Evolutionary conservation across 2,888 invertebrate genomes (phyloP), one percentile per base, ranked within the genome.

Genomic region (Agelastica alni): DNA sequence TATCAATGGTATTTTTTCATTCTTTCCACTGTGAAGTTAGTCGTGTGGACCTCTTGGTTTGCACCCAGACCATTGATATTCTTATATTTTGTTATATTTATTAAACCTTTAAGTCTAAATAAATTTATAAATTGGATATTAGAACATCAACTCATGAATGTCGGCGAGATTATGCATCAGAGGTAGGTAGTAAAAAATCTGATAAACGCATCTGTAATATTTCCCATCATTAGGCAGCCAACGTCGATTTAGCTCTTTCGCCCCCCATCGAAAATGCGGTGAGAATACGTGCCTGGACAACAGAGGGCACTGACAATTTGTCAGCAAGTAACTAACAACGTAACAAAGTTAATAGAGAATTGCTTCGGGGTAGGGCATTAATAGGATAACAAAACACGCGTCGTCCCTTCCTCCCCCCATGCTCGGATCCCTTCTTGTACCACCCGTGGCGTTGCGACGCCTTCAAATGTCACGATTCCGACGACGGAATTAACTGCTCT

Each of bases 311-410:
- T 65, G 71, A 69, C 70, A 72, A 74, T 75, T 75, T 70, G 66
- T 61, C 69, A 74, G 73, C 75, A 75, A 75, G 74, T 74, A 73
- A 72, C 75, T 75, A 75, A 75, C 75, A 71, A 76, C 71, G 71
- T 75, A 75, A 75, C 75, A 75, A 74, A 74, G 74, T 74, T 74
- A 75, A 75, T 75, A 70, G 71, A 69, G 52, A 22, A 31, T 47
- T 13, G 41, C 34, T 44, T 28, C 31, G 28, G 45, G 51, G 32
- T 42, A 31, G 45, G 39, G 53, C 53, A 56, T 59, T 58, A 59
- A 60, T 62, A 62, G 65, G 64, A 66, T 61, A 59, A 60, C 57
- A 47, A 53, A 59, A 62, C 58, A 57, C 59, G 58, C 56, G 54
- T 52, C 51, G 37, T 41, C 44, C 28, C 49, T 26, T 22, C 9